Percentiles rank a stretch among this genome's conserved stretches.
Evolutionary conservation across 1,140 invertebrate genomes (phyloP).

Genomic region (Cepaea nemoralis): DNA sequence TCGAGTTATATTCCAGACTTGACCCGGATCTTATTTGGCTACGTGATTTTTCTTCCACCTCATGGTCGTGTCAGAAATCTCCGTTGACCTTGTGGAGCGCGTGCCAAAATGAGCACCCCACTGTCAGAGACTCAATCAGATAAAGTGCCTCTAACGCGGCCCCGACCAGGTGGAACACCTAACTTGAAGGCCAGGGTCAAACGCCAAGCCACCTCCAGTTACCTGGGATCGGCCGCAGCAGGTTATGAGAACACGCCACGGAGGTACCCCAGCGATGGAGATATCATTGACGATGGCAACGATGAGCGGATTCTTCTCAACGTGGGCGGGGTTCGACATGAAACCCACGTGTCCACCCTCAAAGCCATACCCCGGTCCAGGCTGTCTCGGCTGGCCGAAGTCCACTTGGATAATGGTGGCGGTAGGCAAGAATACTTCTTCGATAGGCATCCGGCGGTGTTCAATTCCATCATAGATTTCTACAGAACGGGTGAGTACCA

Average conservation of each 20-base stretch:
- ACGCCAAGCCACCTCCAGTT: conserved; percentile 22
- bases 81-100: neutral
- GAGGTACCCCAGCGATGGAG: neutral
- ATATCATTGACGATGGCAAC: conserved; percentile 14
- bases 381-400: conserved; percentile 63
- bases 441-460: conserved; percentile 71
- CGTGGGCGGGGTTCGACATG: conserved; percentile 95
- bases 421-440: conserved; percentile 70
- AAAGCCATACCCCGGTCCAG: conserved; percentile 68
- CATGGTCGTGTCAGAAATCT: neutral
- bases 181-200: conserved; percentile 29
- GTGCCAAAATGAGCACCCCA: conserved; percentile 26
- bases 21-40: neutral
- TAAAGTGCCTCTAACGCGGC: conserved; percentile 17
- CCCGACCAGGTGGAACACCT: conserved; percentile 7
- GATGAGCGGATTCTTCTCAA: conserved; percentile 85
- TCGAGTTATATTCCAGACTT: neutral
- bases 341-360: conserved; percentile 85
- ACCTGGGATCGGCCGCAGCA: conserved; percentile 13
- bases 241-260: conserved; percentile 20
- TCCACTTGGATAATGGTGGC: conserved; percentile 53
- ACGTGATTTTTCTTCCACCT: neutral
- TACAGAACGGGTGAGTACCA: conserved; percentile 67
- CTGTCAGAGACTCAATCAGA: conserved; percentile 16
- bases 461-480: conserved; percentile 70